A percentile compares a stretch with the other conserved stretches of the same genome.
Evolutionary conservation across 1,140 invertebrate genomes (phyloP).

Genomic region (Drosophila guanche): DNA sequence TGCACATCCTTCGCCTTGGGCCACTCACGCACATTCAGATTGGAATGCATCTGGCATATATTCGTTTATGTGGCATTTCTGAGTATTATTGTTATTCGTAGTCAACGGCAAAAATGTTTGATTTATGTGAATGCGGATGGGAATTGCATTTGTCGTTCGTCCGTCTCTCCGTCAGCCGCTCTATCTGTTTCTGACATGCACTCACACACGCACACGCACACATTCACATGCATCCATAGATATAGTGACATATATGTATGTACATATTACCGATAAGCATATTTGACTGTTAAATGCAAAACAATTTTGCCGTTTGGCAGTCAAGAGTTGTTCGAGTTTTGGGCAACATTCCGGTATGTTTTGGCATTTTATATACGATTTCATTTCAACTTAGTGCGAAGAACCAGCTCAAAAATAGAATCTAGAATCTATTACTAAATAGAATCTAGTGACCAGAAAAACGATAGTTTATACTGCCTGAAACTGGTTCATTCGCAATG

Average conservation of each 20-base stretch:
- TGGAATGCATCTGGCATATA: conserved; percentile 30
- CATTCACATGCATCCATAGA: conserved; percentile 21
- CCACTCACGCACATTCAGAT: conserved; percentile 26
- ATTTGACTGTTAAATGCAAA: conserved; percentile 74
- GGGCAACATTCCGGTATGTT: conserved; percentile 38
- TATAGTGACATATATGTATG: conserved; percentile 35
- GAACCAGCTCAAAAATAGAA: conserved; percentile 19
- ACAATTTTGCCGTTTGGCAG: conserved; percentile 72
- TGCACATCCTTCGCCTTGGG: conserved; percentile 61
- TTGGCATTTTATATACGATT: conserved; percentile 8
- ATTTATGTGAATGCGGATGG: conserved; percentile 74
- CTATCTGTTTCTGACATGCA: conserved; percentile 56
- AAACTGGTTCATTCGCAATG: conserved; percentile 2
- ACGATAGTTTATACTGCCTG: background rate
- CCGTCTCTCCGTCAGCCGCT: conserved; percentile 17
- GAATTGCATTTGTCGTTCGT: conserved; percentile 57
- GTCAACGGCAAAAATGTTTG: conserved; percentile 76
- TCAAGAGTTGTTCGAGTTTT: conserved; percentile 60
- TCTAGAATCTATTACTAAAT: too few relatives aligned
- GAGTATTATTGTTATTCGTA: conserved; percentile 73
- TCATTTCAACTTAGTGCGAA: conserved; percentile 5
- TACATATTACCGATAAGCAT: conserved; percentile 65
- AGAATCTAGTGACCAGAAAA: too few relatives aligned
- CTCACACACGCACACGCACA: conserved; percentile 29
- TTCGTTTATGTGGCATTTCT: conserved; percentile 59